Base-by-base conservation (phyloP, 2,113 vertebrate species). In the Nanorana parkeri region DNA sequence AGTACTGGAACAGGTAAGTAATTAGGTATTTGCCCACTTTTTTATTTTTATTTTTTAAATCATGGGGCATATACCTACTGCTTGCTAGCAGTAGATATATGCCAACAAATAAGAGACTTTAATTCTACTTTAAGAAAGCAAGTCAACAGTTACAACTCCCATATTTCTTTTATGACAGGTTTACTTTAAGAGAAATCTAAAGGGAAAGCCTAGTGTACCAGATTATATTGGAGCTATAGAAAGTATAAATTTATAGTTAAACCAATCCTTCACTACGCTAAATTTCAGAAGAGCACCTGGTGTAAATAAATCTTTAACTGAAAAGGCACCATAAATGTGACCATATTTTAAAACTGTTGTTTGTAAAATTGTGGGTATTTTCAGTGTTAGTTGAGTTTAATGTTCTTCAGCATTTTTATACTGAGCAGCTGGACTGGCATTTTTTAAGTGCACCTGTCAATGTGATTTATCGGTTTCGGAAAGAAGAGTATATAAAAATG, bases 401-500 rank as follows among this genome's bases (percentile, higher is more conserved):
- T 26, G 20, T 73, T 56, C 23, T 32, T 73, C 52, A 56, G 19
- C 20, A 19, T 26, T 55, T 72, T 73, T 20, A 32, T 58, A 58
- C 20, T 58, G 47, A 73, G 24, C 69, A 73, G 69, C 52, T 73
- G 69, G 69, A 58, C 69, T 28, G 11, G 24, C 24, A 58, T 56
- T 58, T 73, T 72, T 2, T 73, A 58, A 32, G 19, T 29, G 26
- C 13, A 32, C 17, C 52, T 73, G 52, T 56, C 69, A 56, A 56
- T 13, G 29, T 56, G 69, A 73, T 73, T 29, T 73, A 73, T 56
- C 54, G 20, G 55, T 58, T 54, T 73, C 28, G 55, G 69, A 56
- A 32, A 29, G 52, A 54, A 73, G 17, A 73, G 52, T 73, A 58
- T 20, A 58, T 73, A 73, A 73, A 68, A 73, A 73, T 56, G 55